Evolutionary conservation across 2,888 invertebrate genomes (phyloP), one percentile per base, ranked within the genome.

Genomic region (Bellardia pandia): DNA sequence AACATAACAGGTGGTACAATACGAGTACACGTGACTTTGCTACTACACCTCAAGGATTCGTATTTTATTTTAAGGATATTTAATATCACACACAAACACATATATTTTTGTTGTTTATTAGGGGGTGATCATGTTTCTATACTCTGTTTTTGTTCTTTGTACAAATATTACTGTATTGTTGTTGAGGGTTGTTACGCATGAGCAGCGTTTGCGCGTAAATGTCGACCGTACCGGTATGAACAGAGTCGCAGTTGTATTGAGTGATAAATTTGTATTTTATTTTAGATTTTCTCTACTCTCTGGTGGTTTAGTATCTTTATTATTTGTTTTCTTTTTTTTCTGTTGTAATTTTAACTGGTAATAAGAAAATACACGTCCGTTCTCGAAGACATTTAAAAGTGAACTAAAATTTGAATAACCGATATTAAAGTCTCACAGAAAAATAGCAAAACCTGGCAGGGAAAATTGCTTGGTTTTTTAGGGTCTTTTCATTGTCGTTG

Each of bases 361-460:
- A 45, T 72, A 80, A 83, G 84, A 80, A 75, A 86, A 72, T 83
- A 86, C 90, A 90, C 91, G 92, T 91, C 93, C 92, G 91, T 90
- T 89, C 91, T 91, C 91, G 90, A 91, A 91, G 92, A 91, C 91
- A 91, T 91, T 90, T 92, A 90, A 91, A 93, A 92, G 91, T 92
- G 90, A 91, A 93, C 93, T 93, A 90, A 93, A 87, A 71, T 83
- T 62, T 23, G 58, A 86, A 16, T 58, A 11, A 64, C 79, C 51
- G 16, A 51, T 42, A 53, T 13, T 62, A 56, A 83, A 58, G 33
- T 58, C 53, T 58, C 45, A 45, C 48, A 58, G 42, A 81, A 64
- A 83, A 72, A 75, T 81, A 58, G 48, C 64, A 81, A 81, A 81
- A 75, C 74, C 60, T 45, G 76, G 53, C 72, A 71, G 51, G 72